phyloP scores from a whole-genome alignment of 2,797 vertebrate species.

The Spondyliosoma cantharus region DNA sequence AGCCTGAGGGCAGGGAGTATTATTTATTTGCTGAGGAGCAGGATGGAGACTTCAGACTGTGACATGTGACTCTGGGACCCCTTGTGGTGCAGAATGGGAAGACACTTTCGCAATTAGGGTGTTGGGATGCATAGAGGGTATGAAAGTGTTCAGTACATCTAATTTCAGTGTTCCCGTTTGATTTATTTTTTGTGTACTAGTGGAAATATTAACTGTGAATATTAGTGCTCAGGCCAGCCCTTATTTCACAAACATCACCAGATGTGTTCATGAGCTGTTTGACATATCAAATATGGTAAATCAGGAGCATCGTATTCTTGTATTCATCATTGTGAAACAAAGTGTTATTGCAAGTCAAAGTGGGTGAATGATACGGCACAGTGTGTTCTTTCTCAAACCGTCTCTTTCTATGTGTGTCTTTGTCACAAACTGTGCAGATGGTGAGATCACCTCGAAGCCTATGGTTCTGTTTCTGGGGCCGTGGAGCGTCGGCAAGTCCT shows the following conservation, averaged over 20 bases:
- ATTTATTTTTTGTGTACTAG: not conserved
- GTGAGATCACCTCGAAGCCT: constrained; percentile 96
- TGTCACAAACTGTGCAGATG: constrained; percentile 82
- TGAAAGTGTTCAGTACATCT: not conserved
- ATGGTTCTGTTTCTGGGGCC: constrained; percentile 98
- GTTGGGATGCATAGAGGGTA: not conserved
- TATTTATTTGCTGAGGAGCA: constrained; percentile 20
- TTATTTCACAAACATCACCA: not conserved
- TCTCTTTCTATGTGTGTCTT: not conserved
- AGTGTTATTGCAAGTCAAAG: not conserved
- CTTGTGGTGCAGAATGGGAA: constrained; percentile 63
- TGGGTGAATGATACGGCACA: not conserved
- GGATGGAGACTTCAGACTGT: constrained; percentile 31
- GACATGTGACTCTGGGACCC: constrained; percentile 49
- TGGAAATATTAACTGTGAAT: not conserved
- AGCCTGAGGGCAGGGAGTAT: constrained; percentile 39
- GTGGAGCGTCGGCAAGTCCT: constrained; percentile 98
- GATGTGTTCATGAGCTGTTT: no score
- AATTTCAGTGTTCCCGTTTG: not conserved
- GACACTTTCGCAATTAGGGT: not conserved
- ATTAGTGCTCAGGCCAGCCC: not conserved
- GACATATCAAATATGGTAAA: no score
- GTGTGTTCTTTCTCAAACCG: not conserved
- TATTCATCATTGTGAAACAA: not conserved
- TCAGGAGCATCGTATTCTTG: not conserved